Conservation (phyloP, 2,888 invertebrate genomes). For the Strigamia maritima region DNA sequence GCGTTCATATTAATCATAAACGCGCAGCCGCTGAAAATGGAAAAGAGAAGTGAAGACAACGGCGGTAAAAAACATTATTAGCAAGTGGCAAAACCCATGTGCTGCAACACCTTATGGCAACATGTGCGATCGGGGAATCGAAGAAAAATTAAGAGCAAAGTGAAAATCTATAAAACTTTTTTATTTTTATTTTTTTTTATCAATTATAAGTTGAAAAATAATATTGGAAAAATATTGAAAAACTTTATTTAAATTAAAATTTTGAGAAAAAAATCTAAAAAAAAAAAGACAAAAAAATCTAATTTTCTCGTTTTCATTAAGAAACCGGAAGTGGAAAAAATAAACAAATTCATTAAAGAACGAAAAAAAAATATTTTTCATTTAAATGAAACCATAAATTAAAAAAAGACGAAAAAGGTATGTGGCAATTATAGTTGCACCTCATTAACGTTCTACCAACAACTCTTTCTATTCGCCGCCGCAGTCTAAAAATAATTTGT, state of each 20-base stretch:
- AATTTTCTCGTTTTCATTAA: neutral
- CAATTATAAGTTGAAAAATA: no score
- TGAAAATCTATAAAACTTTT: neutral
- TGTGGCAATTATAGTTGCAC: neutral
- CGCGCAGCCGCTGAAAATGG: constrained; percentile 13
- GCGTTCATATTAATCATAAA: constrained; percentile 17
- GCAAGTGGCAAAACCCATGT: neutral
- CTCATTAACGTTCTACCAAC: neutral
- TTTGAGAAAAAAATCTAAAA: no score
- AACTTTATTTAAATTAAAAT: no score
- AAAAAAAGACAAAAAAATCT: no score
- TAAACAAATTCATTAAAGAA: neutral
- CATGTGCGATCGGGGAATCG: neutral
- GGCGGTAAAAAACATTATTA: neutral
- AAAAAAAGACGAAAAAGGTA: neutral
- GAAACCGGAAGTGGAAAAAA: neutral
- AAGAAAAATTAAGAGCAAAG: neutral
- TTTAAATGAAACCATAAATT: constrained; percentile 4
- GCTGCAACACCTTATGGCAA: neutral
- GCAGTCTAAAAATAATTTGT: no score
- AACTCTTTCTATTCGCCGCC: neutral
- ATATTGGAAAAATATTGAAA: no score
- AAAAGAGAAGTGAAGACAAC: neutral
- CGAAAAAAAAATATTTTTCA: neutral
- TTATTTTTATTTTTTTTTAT: no score